Conservation (phyloP, 1,140 invertebrate genomes). For the Hypothenemus hampei region DNA sequence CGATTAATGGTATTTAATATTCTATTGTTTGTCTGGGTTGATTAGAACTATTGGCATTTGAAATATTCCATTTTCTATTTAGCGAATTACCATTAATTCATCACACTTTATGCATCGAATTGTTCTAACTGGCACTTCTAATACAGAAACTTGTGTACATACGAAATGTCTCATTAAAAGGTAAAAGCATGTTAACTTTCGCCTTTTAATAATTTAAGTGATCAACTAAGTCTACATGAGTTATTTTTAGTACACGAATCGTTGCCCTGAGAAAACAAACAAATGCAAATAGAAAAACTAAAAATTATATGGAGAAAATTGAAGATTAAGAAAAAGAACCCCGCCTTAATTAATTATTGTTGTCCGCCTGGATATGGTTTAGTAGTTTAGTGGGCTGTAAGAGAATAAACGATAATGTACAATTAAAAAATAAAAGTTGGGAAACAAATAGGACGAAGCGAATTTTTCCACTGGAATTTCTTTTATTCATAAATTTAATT, state of each 20-base stretch:
- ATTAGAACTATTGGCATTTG: background rate
- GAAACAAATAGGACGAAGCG: conserved; percentile 3
- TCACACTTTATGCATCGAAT: conserved; percentile 10
- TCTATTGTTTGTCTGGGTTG: conserved; percentile 14
- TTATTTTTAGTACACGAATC: background rate
- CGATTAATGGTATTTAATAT: conserved; percentile 3
- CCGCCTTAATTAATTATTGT: conserved; percentile 8
- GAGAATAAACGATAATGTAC: background rate
- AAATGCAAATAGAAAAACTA: background rate
- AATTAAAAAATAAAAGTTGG: conserved; percentile 16
- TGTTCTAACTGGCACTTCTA: conserved; percentile 6
- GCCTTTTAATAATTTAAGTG: background rate
- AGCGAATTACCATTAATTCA: conserved; percentile 10
- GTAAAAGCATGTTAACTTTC: conserved; percentile 9
- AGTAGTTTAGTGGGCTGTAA: conserved; percentile 4
- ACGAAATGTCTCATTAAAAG: conserved; percentile 16
- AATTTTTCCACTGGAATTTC: too few relatives aligned
- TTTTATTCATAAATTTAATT: too few relatives aligned
- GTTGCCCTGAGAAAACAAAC: background rate
- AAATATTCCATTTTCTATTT: conserved; percentile 3
- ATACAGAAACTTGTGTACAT: conserved; percentile 7
- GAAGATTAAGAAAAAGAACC: background rate
- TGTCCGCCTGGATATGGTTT: conserved; percentile 1
- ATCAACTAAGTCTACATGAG: background rate
- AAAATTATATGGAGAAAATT: background rate